Percentiles rank a stretch among this genome's conserved stretches.
phyloP scores from a whole-genome alignment of 2,113 vertebrate genomes.

The Anhinga rufa region DNA sequence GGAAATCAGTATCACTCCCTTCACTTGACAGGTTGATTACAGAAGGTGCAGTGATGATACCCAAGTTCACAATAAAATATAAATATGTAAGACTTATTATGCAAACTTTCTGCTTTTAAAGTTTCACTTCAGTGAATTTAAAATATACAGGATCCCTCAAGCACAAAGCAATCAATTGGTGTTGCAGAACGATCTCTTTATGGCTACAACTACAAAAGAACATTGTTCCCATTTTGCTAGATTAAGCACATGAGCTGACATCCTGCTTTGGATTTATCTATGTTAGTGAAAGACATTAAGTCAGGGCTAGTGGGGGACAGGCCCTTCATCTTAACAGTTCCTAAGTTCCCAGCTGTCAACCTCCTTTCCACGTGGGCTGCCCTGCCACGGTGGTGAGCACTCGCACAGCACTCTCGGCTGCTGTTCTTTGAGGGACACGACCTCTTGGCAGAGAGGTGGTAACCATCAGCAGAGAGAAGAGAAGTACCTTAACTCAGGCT shows the following conservation, averaged over 20 bases:
- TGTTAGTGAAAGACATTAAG: not conserved
- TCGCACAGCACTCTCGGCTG: rapidly evolving
- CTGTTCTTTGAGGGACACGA: not conserved
- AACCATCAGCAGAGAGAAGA: not conserved
- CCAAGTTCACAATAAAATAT: not conserved
- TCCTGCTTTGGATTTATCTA: not conserved
- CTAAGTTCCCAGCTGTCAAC: not conserved
- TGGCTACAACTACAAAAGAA: not conserved
- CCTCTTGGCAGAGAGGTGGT: not conserved
- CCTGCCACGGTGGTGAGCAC: rapidly evolving
- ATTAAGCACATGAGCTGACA: not conserved
- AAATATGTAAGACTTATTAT: not conserved
- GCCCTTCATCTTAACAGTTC: not conserved
- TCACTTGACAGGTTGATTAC: not conserved
- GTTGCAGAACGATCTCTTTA: not conserved
- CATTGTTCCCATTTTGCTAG: not conserved
- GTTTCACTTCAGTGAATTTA: not conserved
- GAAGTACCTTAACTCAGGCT: not conserved
- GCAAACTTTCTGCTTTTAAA: not conserved
- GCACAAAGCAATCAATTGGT: not conserved
- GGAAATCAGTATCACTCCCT: not conserved
- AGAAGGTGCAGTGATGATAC: not conserved
- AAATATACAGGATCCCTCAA: not conserved
- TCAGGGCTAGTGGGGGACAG: not conserved
- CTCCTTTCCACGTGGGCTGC: rapidly evolving